Base-by-base conservation (phyloP, 37 sponge, comb jelly and placozoan genomes). In the Mnemiopsis leidyi region DNA sequence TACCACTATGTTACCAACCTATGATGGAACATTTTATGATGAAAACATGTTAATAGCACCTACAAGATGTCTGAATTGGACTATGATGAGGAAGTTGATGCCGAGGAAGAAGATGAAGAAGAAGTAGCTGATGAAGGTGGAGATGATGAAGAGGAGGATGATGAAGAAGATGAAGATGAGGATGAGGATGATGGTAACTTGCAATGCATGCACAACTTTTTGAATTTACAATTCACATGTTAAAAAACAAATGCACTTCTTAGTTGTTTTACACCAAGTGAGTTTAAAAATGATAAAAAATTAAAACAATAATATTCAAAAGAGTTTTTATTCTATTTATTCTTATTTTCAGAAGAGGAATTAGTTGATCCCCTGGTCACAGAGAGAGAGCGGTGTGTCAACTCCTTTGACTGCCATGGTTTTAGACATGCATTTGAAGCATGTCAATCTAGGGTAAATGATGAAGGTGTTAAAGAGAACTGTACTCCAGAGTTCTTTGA, bases 401-500 rank as follows among this genome's bases (percentile, higher is more conserved):
- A 79, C 29, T 79, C 82, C 20, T 79, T 33, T 30, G 82, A 79
- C 21, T 79, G 82, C 29, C 21, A 16, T 2, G 82, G 82, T 16
- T 79, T 79, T 21, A 79, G 29, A 35, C 82, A 79, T 79, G 82
- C 82, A 0, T 31, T 79, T 33, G 29, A 79, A 23, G 23, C 82
- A 13, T 79, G 82, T 35, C 1, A 33, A 7, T 2, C 35, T 3
- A 3, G 82, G 2, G 82, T 79, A 1, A 79, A 32, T 9, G 37
- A 79, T 21, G 82, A 79, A 35, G 82, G 82, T 9, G 21, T 35
- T 16, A 16, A 79, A 79, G 82, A 79, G 82, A 79, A 79, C 82
- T 79, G 82, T 21, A 79, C 82, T 30, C 82, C 82, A 7, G 82
- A 79, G 36, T 79, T 36, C 82, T 79, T 79, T 79, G 82, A 79